phyloP scores from a whole-genome alignment of 2,113 vertebrate species.

The Podilymbus podiceps region DNA sequence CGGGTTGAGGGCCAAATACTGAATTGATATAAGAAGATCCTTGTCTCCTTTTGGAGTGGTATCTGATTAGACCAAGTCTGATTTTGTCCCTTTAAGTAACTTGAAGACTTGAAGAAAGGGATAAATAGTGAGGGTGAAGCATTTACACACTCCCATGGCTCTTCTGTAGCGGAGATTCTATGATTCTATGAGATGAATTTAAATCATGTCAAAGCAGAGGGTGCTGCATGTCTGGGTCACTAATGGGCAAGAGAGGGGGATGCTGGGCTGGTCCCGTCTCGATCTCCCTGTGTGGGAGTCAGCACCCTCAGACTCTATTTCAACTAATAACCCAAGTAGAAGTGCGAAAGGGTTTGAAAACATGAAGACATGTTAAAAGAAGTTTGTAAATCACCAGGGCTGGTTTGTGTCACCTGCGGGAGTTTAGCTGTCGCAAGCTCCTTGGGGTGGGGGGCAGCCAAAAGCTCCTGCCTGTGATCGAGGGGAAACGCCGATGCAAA shows the following conservation, averaged over 20 bases:
- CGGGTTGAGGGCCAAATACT: not conserved
- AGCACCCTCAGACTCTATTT: not conserved
- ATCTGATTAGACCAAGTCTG: not conserved
- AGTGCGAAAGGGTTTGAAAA: not conserved
- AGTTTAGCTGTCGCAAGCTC: not conserved
- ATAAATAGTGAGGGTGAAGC: not conserved
- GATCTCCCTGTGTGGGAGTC: not conserved
- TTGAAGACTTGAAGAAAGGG: not conserved
- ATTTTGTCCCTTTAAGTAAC: not conserved
- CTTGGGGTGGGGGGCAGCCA: not conserved
- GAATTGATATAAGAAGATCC: not conserved
- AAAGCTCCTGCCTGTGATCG: not conserved
- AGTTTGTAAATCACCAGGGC: not conserved
- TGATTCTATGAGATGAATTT: not conserved
- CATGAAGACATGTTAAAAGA: not conserved
- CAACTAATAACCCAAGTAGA: not conserved
- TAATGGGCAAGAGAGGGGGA: not conserved
- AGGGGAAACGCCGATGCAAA: not conserved
- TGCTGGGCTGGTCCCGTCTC: not conserved
- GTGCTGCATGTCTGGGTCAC: rapidly evolving
- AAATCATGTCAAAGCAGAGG: not conserved
- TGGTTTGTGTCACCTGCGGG: not conserved
- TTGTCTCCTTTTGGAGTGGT: not conserved
- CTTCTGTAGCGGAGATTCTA: not conserved
- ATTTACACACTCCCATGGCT: not conserved